Conservation (phyloP, 2,113 vertebrate genomes). For the Oophaga pumilio region DNA sequence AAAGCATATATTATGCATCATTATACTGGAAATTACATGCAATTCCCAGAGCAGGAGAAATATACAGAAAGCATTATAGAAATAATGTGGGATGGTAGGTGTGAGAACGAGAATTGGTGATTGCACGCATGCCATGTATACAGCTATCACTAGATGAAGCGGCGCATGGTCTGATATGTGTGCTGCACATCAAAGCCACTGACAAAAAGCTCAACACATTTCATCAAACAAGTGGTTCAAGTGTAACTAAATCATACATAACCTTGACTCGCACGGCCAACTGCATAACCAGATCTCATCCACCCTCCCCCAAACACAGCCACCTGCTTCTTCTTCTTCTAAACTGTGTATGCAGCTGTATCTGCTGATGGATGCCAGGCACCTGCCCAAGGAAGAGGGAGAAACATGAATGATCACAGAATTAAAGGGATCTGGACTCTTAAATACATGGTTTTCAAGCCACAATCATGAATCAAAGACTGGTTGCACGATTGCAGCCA, state of each 20-base stretch:
- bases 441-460: too few relatives aligned
- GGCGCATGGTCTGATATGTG: background rate
- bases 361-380: conserved; percentile 47
- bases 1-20: background rate
- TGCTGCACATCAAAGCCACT: background rate
- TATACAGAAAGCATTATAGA: background rate
- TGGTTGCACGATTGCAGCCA: too few relatives aligned
- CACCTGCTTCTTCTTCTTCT: conserved; percentile 27
- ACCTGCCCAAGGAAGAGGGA: background rate
- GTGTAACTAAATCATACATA: background rate
- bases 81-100: background rate
- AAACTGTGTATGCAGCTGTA: conserved; percentile 9
- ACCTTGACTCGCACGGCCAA: conserved; percentile 15
- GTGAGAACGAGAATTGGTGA: background rate
- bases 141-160: background rate
- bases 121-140: background rate
- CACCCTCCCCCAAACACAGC: background rate
- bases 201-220: background rate
- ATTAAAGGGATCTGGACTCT: background rate
- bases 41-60: background rate
- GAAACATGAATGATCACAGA: too few relatives aligned
- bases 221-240: background rate
- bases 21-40: conserved; percentile 11
- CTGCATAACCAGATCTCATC: background rate
- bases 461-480: too few relatives aligned